Percentiles rank a stretch among this genome's conserved stretches.
phyloP scores from a whole-genome alignment of 2,113 vertebrate species.

The Spilogale gracilis region DNA sequence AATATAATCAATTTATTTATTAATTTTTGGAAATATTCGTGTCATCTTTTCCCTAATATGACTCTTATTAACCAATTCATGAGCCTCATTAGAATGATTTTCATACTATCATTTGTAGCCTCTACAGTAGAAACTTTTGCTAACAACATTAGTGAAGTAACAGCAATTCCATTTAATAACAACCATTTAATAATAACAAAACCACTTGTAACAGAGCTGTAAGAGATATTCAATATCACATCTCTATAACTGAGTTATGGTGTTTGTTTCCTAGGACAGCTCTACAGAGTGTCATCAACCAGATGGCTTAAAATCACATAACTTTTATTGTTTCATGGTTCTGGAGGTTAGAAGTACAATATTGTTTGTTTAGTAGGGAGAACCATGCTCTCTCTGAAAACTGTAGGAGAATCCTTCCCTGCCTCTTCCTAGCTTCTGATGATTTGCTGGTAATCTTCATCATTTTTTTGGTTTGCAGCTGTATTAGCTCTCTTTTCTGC shows the following conservation, averaged over 20 bases:
- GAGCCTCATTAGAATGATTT: not conserved
- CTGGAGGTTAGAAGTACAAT: not conserved
- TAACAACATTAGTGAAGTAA: not conserved
- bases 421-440: not conserved
- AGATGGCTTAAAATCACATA: not conserved
- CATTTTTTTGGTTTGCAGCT: not conserved
- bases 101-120: not conserved
- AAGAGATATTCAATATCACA: not conserved
- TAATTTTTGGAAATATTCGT: not conserved
- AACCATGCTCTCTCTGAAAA: not conserved
- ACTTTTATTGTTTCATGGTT: not conserved
- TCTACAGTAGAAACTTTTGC: not conserved
- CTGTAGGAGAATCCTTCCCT: not conserved
- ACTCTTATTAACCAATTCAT: not conserved
- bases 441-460: not conserved
- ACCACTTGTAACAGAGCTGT: not conserved
- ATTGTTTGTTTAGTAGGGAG: accelerated
- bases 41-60: not conserved
- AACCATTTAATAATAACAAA: not conserved
- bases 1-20: not conserved
- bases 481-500: not conserved
- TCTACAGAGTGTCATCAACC: not conserved
- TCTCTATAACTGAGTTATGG: not conserved
- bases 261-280: not conserved
- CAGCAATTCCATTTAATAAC: not conserved